These are phyloP conservation scores for Pogonophryne albipinna DNA, from an alignment of 2,797 vertebrate genomes.

Conservation along the genomic window DNA sequence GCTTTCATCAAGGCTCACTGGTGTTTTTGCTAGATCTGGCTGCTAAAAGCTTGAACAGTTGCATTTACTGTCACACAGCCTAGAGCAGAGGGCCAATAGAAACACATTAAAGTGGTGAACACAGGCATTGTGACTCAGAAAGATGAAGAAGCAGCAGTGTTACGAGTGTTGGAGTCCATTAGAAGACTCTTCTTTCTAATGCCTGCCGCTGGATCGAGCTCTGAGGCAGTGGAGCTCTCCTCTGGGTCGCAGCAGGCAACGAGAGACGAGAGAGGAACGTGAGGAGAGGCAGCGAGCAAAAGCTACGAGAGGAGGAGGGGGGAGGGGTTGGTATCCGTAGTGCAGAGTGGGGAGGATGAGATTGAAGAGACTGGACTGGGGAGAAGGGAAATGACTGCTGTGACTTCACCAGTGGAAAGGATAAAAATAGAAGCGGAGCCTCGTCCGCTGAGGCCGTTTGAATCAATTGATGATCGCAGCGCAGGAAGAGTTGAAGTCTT, in stretches of 20 bases:
- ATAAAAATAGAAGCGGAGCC: constrained; percentile 65
- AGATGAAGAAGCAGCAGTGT: background rate
- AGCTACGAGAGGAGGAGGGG: background rate
- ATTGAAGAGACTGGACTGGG: constrained; percentile 35
- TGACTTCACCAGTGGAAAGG: constrained; percentile 50
- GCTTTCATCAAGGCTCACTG: background rate
- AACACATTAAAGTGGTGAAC: background rate
- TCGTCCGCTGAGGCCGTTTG: constrained; percentile 53
- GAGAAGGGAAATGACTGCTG: constrained; percentile 39
- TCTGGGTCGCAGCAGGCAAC: constrained; percentile 42
- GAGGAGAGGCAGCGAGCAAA: background rate
- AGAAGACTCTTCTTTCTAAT: constrained; percentile 36
- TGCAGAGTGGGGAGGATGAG: constrained; percentile 17
- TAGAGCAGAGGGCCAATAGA: background rate
- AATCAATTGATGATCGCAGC: constrained; percentile 65
- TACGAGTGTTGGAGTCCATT: constrained; percentile 1
- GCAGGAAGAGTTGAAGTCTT: constrained; percentile 38
- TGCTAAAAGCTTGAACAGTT: background rate
- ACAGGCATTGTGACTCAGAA: background rate
- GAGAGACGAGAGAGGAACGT: constrained; percentile 7
- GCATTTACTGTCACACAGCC: background rate
- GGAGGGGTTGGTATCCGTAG: background rate
- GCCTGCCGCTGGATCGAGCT: constrained; percentile 41
- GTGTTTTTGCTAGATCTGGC: background rate
- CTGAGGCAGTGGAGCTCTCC: constrained; percentile 65